Percentiles rank a stretch among this genome's conserved stretches.
Evolutionary conservation across 2,113 vertebrate genomes (phyloP).

Genomic region (Stigmatopora argus): DNA sequence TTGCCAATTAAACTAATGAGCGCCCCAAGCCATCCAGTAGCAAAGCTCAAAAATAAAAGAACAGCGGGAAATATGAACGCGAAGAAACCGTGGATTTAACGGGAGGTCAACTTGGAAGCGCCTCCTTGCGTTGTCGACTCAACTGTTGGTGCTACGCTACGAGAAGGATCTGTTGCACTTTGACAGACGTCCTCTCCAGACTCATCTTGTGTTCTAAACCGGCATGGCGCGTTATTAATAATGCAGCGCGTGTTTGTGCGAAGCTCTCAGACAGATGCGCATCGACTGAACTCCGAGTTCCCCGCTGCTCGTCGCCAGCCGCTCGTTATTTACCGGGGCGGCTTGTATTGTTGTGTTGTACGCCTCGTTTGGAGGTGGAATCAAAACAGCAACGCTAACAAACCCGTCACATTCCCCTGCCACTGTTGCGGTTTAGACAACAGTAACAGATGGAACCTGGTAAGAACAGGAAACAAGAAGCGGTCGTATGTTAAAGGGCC

Average conservation of each 20-base stretch:
- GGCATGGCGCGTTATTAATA: conserved; percentile 53
- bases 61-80: conserved; percentile 15
- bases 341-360: conserved; percentile 25
- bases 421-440: neutral
- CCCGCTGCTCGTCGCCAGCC: conserved; percentile 45
- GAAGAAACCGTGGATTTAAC: conserved; percentile 27
- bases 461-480: neutral
- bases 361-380: conserved; percentile 29
- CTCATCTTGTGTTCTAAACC: conserved; percentile 52
- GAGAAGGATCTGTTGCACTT: conserved; percentile 40
- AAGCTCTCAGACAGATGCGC: conserved; percentile 64
- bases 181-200: conserved; percentile 51
- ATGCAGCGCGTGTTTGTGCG: conserved; percentile 53
- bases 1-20: conserved; percentile 77
- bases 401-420: conserved; percentile 20
- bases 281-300: conserved; percentile 48
- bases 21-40: conserved; percentile 28
- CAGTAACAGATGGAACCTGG: neutral
- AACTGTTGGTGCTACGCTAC: conserved; percentile 16
- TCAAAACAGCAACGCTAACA: conserved; percentile 31
- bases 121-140: conserved; percentile 11
- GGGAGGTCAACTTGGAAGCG: conserved; percentile 37
- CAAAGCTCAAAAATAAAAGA: conserved; percentile 21
- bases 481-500: neutral
- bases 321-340: conserved; percentile 42